Evolutionary conservation across 2,797 vertebrate species (phyloP), one percentile per base, ranked within the genome.

Genomic region (Brachyalestes nurse): DNA sequence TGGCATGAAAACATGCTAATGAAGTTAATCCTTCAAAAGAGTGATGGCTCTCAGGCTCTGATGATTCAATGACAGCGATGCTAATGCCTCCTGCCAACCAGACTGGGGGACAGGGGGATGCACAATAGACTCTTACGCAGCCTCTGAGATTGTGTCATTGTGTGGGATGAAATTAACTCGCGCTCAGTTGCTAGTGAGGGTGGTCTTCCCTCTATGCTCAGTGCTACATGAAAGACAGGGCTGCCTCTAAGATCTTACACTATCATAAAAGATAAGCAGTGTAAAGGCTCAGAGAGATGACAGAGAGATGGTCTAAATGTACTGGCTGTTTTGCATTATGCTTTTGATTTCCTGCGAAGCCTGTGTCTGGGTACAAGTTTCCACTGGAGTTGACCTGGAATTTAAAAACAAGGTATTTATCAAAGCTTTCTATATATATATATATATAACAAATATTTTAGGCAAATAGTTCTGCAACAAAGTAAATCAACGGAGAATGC

Each of bases 81-180:
- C 85, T 88, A 88, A 86, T 86, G 82, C 85, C 72, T 85, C 85
- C 83, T 81, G 83, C 86, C 82, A 84, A 80, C 85, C 80, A 78
- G 72, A 82, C 80, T 77, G 82, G 70, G 83, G 77, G 78, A 85
- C 79, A 83, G 88, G 87, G 57, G 78, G 66, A 34, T 60, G 61
- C 81, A 88, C 86, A 88, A 89, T 88, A 87, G 91, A 89, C 88
- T 87, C 88, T 88, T 82, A 90, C 85, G 84, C 84, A 88, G 88
- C 87, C 85, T 88, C 79, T 47, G 83, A 90, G 87, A 92, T 88
- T 88, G 89, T 89, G 90, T 91, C 90, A 91, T 92, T 94, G 92
- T 93, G 91, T 91, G 88, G 89, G 90, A 87, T 93, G 88, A 92
- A 93, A 93, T 93, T 82, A 93, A 89, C 92, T 93, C 85, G 88